Base-by-base conservation (phyloP, 2,113 vertebrate genomes). In the Spheniscus mendiculus region DNA sequence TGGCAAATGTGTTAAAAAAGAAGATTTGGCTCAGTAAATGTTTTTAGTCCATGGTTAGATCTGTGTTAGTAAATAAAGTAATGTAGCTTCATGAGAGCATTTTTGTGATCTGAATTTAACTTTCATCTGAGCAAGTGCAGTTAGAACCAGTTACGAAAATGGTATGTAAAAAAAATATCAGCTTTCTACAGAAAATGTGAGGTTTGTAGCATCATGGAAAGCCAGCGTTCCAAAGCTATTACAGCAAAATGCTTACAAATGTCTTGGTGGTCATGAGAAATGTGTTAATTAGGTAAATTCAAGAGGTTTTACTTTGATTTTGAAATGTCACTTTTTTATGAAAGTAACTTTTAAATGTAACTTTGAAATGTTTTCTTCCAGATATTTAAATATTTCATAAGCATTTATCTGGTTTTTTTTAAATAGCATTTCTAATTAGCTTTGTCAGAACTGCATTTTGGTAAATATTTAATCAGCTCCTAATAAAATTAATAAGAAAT, bases 381-480 rank as follows among this genome's bases (percentile, higher is more conserved):
- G 42, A 47, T 34, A 32, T 74, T 82, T 91, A 71, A 95, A 87
- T 96, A 84, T 91, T 96, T 94, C 38, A 95, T 93, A 34, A 66
- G 4, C 34, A 81, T 70, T 25, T 66, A 12, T 62, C 8, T 32
- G 19, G 0, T 8, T 53, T 58, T 87, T 83, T 52, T 2, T n/a
- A n/a, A 87, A 81, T 73, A 69, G 2, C 6, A 15, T 63, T 92
- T 95, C 61, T 95, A 92, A 88, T 65, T 80, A 70, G 29, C 27
- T 92, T 90, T 95, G 67, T 77, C 86, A 74, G 38, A 89, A 76
- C 53, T 78, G n/a, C 36, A 72, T 91, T 92, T 87, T 76, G 10
- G 29, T 93, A 89, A 96, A 95, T 95, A 93, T 90, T 95, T 94
- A 87, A 91, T 91, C 65, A 67, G 2, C 9, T 84, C 18, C 32